Percentiles rank a stretch among this genome's conserved stretches.
Evolutionary conservation across 1,140 invertebrate genomes (phyloP).

Genomic region (Ptiloglossa arizonensis): DNA sequence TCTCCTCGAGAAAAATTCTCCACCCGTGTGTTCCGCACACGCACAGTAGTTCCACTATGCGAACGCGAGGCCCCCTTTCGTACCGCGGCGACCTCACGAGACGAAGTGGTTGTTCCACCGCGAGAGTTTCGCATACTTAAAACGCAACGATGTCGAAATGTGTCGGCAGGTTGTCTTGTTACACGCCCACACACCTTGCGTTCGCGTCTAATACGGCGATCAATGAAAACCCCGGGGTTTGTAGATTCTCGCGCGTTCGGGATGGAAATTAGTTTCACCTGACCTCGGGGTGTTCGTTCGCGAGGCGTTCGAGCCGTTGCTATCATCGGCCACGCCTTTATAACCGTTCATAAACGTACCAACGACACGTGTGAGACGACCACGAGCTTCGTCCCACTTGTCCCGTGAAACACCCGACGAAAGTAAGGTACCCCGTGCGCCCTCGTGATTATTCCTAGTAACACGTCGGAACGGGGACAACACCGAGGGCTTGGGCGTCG

Average conservation of each 20-base stretch:
- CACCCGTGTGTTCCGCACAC: too few relatives aligned
- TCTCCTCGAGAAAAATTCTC: too few relatives aligned
- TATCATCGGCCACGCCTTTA: slow-evolving; percentile 55
- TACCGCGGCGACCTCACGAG: too few relatives aligned
- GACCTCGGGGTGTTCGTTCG: neutral
- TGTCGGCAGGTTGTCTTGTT: too few relatives aligned
- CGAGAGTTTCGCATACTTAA: too few relatives aligned
- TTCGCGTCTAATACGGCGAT: neutral
- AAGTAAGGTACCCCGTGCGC: slow-evolving; percentile 47
- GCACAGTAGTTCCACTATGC: too few relatives aligned
- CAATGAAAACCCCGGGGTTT: neutral
- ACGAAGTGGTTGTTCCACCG: too few relatives aligned
- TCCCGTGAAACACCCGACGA: slow-evolving; percentile 40
- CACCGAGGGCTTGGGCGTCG: slow-evolving; percentile 13
- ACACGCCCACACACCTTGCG: neutral
- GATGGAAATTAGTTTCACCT: slow-evolving; percentile 65
- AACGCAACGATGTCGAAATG: too few relatives aligned
- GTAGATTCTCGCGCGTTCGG: slow-evolving; percentile 12
- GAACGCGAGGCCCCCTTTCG: too few relatives aligned
- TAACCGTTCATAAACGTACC: slow-evolving; percentile 51
- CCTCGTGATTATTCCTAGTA: slow-evolving; percentile 40
- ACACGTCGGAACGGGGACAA: neutral
- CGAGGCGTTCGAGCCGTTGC: slow-evolving; percentile 26
- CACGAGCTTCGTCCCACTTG: slow-evolving; percentile 35
- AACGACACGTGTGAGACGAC: slow-evolving; percentile 48